Evolutionary conservation across 2,113 vertebrate species (phyloP).

Genomic region (Limanda limanda): DNA sequence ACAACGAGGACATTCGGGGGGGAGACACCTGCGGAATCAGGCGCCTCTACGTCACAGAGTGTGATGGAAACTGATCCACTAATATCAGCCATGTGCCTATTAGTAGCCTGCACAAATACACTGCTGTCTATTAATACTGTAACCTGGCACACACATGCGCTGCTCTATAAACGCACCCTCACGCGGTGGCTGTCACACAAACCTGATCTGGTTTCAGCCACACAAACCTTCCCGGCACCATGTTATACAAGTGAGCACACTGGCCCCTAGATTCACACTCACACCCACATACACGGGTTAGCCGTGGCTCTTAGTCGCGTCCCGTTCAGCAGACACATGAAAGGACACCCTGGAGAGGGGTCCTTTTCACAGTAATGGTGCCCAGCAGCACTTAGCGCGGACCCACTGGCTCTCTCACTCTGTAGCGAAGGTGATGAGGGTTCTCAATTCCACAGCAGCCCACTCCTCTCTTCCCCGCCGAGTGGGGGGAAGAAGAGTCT

Average conservation of each 20-base stretch:
- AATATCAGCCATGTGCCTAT: conserved; percentile 76
- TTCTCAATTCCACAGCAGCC: conserved; percentile 76
- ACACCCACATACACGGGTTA: conserved; percentile 45
- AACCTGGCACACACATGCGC: conserved; percentile 64
- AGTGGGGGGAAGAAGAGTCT: conserved; percentile 73
- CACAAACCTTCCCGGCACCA: conserved; percentile 74
- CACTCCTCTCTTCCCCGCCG: conserved; percentile 57
- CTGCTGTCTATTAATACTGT: conserved; percentile 73
- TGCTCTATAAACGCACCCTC: conserved; percentile 78
- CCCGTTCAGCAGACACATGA: conserved; percentile 77
- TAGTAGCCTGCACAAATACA: conserved; percentile 73
- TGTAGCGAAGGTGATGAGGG: conserved; percentile 72
- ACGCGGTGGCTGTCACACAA: conserved; percentile 74
- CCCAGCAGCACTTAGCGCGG: conserved; percentile 75
- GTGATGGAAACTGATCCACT: conserved; percentile 80
- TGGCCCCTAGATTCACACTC: conserved; percentile 44
- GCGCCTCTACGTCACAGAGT: conserved; percentile 78
- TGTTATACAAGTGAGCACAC: conserved; percentile 67
- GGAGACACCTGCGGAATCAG: conserved; percentile 81
- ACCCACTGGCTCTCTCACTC: conserved; percentile 73
- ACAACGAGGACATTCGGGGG: conserved; percentile 60
- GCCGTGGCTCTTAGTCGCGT: conserved; percentile 69
- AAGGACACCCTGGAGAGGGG: conserved; percentile 81
- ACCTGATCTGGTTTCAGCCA: conserved; percentile 75
- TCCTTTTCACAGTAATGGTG: conserved; percentile 81